phyloP scores from a whole-genome alignment of 2,888 invertebrate genomes.

The Ophraella communa region DNA sequence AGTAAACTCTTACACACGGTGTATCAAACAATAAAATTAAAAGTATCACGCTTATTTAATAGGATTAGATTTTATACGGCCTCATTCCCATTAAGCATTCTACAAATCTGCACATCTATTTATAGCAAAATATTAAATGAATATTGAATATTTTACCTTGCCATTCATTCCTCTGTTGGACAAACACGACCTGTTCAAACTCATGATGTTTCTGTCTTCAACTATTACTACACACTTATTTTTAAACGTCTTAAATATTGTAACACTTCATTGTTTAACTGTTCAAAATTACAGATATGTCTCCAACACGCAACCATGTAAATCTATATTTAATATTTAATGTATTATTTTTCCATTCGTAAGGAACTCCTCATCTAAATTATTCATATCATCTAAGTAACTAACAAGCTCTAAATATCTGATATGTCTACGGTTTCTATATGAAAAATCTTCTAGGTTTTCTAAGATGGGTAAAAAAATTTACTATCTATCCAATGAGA shows the following conservation, averaged over 20 bases:
- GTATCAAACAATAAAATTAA: not conserved
- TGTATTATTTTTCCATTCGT: conserved; percentile 45
- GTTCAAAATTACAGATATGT: conserved; percentile 30
- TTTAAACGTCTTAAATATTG: conserved; percentile 18
- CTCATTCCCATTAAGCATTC: not conserved
- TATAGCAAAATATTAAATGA: not conserved
- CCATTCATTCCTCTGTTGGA: conserved; percentile 51
- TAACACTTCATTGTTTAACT: conserved; percentile 36
- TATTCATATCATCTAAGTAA: conserved; percentile 33
- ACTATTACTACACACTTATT: not conserved
- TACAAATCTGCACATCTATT: not conserved
- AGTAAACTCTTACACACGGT: not conserved
- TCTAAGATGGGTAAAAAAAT: conserved; percentile 28
- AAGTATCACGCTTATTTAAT: not conserved
- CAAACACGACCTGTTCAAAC: conserved; percentile 51
- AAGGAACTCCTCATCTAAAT: conserved; percentile 25
- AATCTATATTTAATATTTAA: conserved; percentile 39
- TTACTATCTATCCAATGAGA: conserved; percentile 33
- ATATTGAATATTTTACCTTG: conserved; percentile 48
- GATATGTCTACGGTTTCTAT: conserved; percentile 45
- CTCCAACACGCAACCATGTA: conserved; percentile 32
- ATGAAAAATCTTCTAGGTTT: conserved; percentile 20
- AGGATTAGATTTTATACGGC: not conserved
- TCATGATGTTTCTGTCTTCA: conserved; percentile 41
- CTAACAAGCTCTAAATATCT: conserved; percentile 39